Percentiles rank a stretch among this genome's conserved stretches.
Evolutionary conservation across 2,113 vertebrate species (phyloP).

Genomic region (Hystrix brachyura): DNA sequence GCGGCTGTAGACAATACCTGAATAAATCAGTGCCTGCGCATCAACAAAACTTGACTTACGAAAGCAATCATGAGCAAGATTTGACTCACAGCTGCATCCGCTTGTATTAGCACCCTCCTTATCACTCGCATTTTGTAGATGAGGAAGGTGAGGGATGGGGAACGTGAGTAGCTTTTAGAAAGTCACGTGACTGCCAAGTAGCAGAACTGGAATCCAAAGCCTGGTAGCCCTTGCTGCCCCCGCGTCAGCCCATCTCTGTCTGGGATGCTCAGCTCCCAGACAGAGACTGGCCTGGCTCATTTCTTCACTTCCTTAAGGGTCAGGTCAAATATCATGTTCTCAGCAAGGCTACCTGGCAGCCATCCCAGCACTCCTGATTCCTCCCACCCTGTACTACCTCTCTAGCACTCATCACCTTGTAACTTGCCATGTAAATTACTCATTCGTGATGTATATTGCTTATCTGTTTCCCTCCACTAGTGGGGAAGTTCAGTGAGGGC

Average conservation of each 20-base stretch:
- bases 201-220: neutral
- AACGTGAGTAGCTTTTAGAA: neutral
- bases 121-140: neutral
- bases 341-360: neutral
- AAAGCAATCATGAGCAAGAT: neutral
- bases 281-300: neutral
- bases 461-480: neutral
- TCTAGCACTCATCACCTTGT: neutral
- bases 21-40: neutral
- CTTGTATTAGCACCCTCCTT: neutral
- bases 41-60: conserved; percentile 38
- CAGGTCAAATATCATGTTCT: neutral
- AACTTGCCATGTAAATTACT: neutral
- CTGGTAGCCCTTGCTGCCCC: neutral
- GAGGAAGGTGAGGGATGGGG: neutral
- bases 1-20: neutral
- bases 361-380: neutral
- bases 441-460: neutral
- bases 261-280: neutral
- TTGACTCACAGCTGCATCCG: neutral
- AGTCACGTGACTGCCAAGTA: neutral
- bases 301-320: neutral
- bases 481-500: neutral
- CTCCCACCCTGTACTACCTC: neutral
- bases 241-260: neutral